Evolutionary conservation across 2,797 vertebrate species (phyloP).

Genomic region (Sebastes vulpes): DNA sequence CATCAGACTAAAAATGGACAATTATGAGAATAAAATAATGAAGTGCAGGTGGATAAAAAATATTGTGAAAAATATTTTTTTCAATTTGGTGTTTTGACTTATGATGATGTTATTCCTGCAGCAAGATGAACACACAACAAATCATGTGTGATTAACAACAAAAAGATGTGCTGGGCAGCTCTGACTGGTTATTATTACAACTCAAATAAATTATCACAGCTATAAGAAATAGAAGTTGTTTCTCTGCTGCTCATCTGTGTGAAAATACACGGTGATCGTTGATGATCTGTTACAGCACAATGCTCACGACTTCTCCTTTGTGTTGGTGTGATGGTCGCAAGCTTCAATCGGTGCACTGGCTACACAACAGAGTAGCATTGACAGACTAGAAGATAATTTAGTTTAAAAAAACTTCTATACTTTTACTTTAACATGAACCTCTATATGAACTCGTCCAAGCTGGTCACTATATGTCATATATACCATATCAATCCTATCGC

Average conservation of each 20-base stretch:
- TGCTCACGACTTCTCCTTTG: background rate
- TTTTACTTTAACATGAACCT: background rate
- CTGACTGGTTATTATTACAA: background rate
- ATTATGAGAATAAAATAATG: background rate
- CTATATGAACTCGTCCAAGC: background rate
- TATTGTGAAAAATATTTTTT: background rate
- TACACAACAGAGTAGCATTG: background rate
- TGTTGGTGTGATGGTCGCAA: background rate
- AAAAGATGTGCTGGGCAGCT: background rate
- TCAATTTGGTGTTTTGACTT: background rate
- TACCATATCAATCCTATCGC: too few relatives aligned
- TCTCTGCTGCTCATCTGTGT: background rate
- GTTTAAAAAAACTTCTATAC: too few relatives aligned
- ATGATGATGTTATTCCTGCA: background rate
- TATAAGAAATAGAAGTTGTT: background rate
- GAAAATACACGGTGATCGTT: background rate
- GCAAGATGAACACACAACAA: background rate
- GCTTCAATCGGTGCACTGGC: background rate
- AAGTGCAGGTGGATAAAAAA: background rate
- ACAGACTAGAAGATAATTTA: background rate
- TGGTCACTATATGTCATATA: background rate
- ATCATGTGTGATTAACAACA: background rate
- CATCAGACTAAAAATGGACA: background rate
- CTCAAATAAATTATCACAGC: background rate
- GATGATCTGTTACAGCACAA: background rate